Evolutionary conservation across 2,113 vertebrate species (phyloP), one percentile per base, ranked within the genome.

Genomic region (Oncorhynchus clarkii): DNA sequence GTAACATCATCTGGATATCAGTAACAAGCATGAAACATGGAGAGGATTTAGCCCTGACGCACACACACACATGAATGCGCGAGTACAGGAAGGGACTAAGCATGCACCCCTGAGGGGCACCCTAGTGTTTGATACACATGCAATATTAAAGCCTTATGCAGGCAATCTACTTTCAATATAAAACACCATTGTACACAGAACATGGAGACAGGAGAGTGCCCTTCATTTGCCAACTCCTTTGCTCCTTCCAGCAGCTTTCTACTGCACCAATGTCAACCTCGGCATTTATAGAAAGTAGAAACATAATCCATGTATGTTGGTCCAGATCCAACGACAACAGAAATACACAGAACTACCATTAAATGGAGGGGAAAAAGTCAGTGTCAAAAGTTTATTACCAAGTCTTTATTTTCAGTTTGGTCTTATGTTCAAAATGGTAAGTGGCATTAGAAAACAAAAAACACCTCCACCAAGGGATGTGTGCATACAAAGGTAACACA

Each of bases 331-430:
- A 54, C 27, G 13, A 48, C 65, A 59, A 65, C n/a, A 12, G 14
- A 70, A 66, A 77, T 59, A 57, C 12, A 49, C 24, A 54, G 51
- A 18, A 16, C 16, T 54, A n/a, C 5, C 51, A 27, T 2, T 14
- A 22, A 66, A 66, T 5, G 13, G 48, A 24, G 13, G 22, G 5
- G 69, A 78, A 6, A 79, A 69, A 79, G 22, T 22, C 59, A 62
- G 20, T 16, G 69, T 5, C 45, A 78, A 72, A 72, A 16, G 18
- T 64, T 57, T 24, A 18, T 79, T 67, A 51, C 81, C 83, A 69
- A 62, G 57, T 57, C 48, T 91, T 93, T 90, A 91, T 91, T 92
- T 87, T 67, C 77, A 81, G 76, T 73, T 77, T 75, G 70, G 66
- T 78, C 72, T 34, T 86, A 78, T 78, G 72, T 84, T 89, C 60